Base-by-base conservation (phyloP, 2,113 vertebrate species). In the Philantomba maxwellii region DNA sequence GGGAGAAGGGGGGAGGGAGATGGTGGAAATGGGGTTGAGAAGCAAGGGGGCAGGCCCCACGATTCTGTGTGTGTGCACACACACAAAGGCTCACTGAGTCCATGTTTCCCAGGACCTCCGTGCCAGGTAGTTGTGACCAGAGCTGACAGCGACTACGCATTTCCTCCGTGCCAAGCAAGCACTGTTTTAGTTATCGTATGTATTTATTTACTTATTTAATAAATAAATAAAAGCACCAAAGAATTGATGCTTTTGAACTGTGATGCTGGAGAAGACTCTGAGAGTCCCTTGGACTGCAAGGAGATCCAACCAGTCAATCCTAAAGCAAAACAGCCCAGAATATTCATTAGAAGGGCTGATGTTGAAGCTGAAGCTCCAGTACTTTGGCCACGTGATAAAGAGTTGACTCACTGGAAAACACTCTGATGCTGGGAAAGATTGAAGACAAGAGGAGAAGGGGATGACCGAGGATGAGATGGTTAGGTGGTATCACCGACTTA, bases 21-120 rank as follows among this genome's bases (percentile, higher is more conserved):
- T 16, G 19, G 21, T 11, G 7, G n/a, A 53, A 17, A 64, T 2
- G 33, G 47, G 23, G 21, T 14, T 9, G 66, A 30, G 9, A 49
- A 70, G 49, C 6, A 33, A n/a, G 15, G 49, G 9, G 25, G 77
- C 28, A 78, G 28, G 53, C 17, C 53, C 53, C 53, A 55, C 7
- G 53, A 55, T 13, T 16, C 39, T 39, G 39, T 39, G 39, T 39
- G 39, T 39, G 39, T 8, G 2, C 0, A 25, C 51, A 53, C 25
- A 77, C 36, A 78, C n/a, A 33, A 13, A 25, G 47, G 53, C 19
- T 87, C 36, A 30, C 21, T 11, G 62, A 28, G 14, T 17, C 13
- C 14, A 5, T 0, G 1, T 57, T 78, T 84, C 49, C 60, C 1
- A 26, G 60, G 23, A 33, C 14, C 9, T 43, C 26, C 0, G 0